Percentiles rank a stretch among this genome's conserved stretches.
Evolutionary conservation across 2,888 invertebrate species (phyloP).

Genomic region (Tinea semifulvella): DNA sequence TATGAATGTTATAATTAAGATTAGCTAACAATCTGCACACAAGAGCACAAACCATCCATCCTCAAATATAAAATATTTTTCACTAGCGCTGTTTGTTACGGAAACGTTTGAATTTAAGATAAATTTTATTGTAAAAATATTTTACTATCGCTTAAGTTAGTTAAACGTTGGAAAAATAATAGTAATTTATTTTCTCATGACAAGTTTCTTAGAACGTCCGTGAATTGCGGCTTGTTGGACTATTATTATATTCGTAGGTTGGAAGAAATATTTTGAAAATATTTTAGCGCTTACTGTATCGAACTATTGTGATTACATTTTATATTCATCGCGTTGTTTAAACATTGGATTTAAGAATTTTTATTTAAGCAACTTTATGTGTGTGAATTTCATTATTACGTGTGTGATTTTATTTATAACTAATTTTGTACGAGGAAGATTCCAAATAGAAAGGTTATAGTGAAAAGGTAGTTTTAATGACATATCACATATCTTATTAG

Average conservation of each 20-base stretch:
- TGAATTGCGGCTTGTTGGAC: background rate
- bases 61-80: slow-evolving; percentile 37
- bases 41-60: slow-evolving; percentile 66
- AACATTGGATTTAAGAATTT: background rate
- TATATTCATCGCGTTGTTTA: background rate
- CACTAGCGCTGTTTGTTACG: slow-evolving; percentile 55
- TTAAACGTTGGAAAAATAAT: slow-evolving; percentile 57
- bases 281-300: slow-evolving; percentile 7
- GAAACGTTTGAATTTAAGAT: slow-evolving; percentile 65
- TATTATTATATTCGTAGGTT: background rate
- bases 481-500: slow-evolving; percentile 56
- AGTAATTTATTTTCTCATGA: slow-evolving; percentile 60
- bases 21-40: slow-evolving; percentile 55
- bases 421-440: slow-evolving; percentile 54
- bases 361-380: slow-evolving; percentile 25
- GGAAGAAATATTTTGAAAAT: slow-evolving; percentile 1
- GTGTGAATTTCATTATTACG: slow-evolving; percentile 35
- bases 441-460: slow-evolving; percentile 47
- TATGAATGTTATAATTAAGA: slow-evolving; percentile 55
- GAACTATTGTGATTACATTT: slow-evolving; percentile 4
- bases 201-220: background rate
- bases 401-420: slow-evolving; percentile 53
- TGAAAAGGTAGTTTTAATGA: slow-evolving; percentile 53
- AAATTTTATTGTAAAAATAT: slow-evolving; percentile 66
- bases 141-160: slow-evolving; percentile 64